Conservation (phyloP, 2,888 invertebrate genomes). For the Drosophila incognita region DNA sequence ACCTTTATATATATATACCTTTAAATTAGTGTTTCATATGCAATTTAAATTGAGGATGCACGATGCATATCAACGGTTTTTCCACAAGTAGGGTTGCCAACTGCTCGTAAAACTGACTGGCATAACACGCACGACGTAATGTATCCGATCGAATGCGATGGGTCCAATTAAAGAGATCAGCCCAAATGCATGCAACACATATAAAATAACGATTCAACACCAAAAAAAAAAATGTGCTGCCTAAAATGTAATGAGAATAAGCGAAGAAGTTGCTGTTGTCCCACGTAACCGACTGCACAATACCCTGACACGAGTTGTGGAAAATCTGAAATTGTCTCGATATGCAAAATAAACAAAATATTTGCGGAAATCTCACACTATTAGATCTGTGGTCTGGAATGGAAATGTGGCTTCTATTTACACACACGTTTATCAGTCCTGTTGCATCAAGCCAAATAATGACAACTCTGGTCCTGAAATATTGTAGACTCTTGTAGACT, state of each 20-base stretch:
- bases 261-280: not conserved
- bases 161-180: conserved; percentile 17
- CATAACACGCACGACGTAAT: not conserved
- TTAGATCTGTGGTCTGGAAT: not conserved
- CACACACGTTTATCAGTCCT: not conserved
- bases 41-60: not conserved
- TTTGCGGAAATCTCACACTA: not conserved
- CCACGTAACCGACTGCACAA: not conserved
- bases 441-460: not conserved
- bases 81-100: not conserved
- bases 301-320: not conserved
- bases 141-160: not conserved
- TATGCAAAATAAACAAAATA: not conserved
- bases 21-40: not conserved
- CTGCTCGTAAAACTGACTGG: not conserved
- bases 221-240: not conserved
- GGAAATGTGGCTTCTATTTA: not conserved
- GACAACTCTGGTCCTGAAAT: not conserved
- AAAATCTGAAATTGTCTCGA: not conserved
- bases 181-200: conserved; percentile 45
- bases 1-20: too few species aligned
- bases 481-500: not conserved
- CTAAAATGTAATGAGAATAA: not conserved
- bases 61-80: not conserved
- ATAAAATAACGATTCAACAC: not conserved